Base-by-base conservation (phyloP, 92 coral and sea anemone genomes). In the Bergia puertoricense region DNA sequence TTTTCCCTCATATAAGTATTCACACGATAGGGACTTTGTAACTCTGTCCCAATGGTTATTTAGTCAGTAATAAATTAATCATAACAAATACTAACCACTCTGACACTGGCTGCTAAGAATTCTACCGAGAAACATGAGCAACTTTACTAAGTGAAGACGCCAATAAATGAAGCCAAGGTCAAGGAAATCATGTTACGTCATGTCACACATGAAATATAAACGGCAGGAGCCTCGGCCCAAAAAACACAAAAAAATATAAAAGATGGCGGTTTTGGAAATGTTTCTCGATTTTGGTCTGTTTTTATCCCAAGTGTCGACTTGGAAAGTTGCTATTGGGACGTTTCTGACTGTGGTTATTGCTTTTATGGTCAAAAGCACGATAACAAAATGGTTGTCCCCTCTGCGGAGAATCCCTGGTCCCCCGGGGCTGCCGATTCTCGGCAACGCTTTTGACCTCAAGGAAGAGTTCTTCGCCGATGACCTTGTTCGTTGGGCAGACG, bases 401-500 rank as follows among this genome's bases (percentile, higher is more conserved):
- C 18, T 77, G 0, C 40, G 81, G 38, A 77, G 65, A 41, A 77
- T 77, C 23, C 81, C 81, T 0, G 81, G 81, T 11, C 81, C 81
- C 18, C 15, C 57, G 20, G 81, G 81, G 16, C 59, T 77, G 23
- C 81, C 81, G 2, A 2, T 77, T 22, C 38, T 77, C 38, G 81
- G 81, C 14, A 77, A 77, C 38, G 81, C 81, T n/a, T 77, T 77
- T 3, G 81, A 77, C 38, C 54, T 77, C 38, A 77, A 77, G 54
- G 81, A 77, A 9, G 81, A 77, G 38, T 77, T 77, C 51, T 77
- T 77, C 81, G 81, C 38, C 15, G 81, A 77, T 36, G 81, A 45
- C 22, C 81, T 77, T 46, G 81, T 77, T n/a, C 81, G 65, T 15
- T 77, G 81, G 81, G 81, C 81, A 8, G 62, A 77, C 57, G 81